Base-by-base conservation (phyloP, 1,140 invertebrate species). In the Orchesella cincta region DNA sequence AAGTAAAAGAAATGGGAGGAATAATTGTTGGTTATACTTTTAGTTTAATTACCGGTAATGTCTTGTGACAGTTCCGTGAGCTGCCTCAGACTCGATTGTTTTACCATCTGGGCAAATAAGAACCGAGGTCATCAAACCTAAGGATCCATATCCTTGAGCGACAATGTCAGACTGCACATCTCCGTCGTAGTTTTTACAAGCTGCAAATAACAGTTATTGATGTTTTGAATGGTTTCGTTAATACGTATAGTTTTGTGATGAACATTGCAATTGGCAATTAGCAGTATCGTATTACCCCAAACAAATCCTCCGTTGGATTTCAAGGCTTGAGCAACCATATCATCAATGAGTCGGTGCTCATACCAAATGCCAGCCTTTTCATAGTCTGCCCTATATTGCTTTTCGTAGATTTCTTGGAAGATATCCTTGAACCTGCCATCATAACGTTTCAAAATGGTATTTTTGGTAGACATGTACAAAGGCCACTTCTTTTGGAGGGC, bases 81-180 rank as follows among this genome's bases (percentile, higher is more conserved):
- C 94, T 26, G 94, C 94, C 87, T 96, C 94, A 0, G 94, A 90
- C 87, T 96, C 94, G 75, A 96, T 90, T 0, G 94, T 96, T 83
- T 93, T 93, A 14, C 94, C 94, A 87, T 96, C 94, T 0, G 94
- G 94, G 85, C 94, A 96, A 87, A 96, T 90, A 36, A 97, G 87
- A 23, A 96, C 94, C 79, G 93, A 95, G 1, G 94, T 95, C 94
- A 97, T 96, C 88, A 97, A 90, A 52, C 94, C 94, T 23, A 96
- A 86, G 1, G 94, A 95, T 29, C 94, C 91, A 84, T 91, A 92
- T 83, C 93, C 94, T 89, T 96, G 91, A 77, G 93, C 94, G 8
- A 96, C 91, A 78, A 94, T 90, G 85, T 96, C 94, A 1, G 93
- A 94, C 85, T 95, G 93, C 0, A 96, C 94, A 85, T 96, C 94